Base-by-base conservation (phyloP, 92 coral and sea anemone species). In the Epizoanthus scotinus region DNA sequence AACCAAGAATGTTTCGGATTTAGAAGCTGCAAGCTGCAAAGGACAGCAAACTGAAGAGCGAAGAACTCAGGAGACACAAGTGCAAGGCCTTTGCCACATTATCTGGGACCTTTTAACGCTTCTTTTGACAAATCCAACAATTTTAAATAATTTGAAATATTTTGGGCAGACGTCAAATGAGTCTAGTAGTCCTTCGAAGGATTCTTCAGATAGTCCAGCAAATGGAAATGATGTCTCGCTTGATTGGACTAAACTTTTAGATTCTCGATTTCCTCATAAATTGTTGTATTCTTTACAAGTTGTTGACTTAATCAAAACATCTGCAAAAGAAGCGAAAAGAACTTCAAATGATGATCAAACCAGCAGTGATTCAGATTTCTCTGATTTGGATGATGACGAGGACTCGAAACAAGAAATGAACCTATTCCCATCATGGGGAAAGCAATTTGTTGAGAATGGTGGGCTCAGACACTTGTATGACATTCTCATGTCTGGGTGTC, bases 91-190 rank as follows among this genome's bases (percentile, higher is more conserved):
- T 29, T 95, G 94, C 31, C 94, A 93, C 9, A 85, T 95, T 50
- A 91, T 94, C 52, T 95, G 98, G 98, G 98, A 95, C 68, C 86
- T 95, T 8, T 81, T 95, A 68, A 88, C 87, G 83, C 90, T 95
- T 61, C 83, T 95, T 71, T 97, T 97, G 2, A 95, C 98, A 36
- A 95, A 93, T 55, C 97, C 89, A 47, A 71, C 94, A 14, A 85
- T 95, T 58, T 89, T 88, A 27, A 89, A 82, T 56, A 87, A 89
- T 66, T 83, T 95, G 70, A 91, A 93, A 78, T 93, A 84, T 67
- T 93, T 95, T 81, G 98, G 94, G 24, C 81, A 83, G 59, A 81
- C 78, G 40, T 83, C 79, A 7, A 73, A 58, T 5, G 54, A 83
- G 0, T 86, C 69, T 6, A 47, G 63, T 9, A 74, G 84, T 21